Evolutionary conservation across 2,888 invertebrate genomes (phyloP).

Genomic region (Petrolisthes manimaculis): DNA sequence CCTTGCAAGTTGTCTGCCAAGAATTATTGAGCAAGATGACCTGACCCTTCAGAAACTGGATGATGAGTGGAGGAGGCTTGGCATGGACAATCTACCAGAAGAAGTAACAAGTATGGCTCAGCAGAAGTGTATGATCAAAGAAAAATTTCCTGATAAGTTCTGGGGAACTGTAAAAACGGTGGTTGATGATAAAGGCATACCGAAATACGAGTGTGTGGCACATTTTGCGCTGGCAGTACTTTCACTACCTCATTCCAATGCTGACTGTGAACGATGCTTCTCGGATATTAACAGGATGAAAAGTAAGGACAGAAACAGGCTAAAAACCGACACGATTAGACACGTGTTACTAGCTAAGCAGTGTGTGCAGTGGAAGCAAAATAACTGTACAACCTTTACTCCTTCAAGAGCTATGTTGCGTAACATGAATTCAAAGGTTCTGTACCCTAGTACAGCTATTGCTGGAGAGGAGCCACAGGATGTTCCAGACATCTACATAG

Average conservation of each 20-base stretch:
- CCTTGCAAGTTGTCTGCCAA: constrained; percentile 28
- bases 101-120: constrained; percentile 14
- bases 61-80: constrained; percentile 13
- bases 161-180: background rate
- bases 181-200: constrained; percentile 15
- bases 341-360: constrained; percentile 10
- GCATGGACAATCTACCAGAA: constrained; percentile 15
- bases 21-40: background rate
- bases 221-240: constrained; percentile 6
- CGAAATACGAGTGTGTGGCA: constrained; percentile 14
- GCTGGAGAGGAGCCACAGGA: too few relatives aligned
- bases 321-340: constrained; percentile 13
- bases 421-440: constrained; percentile 16
- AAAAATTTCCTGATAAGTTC: constrained; percentile 22
- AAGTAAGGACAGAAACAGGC: too few relatives aligned
- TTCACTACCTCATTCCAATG: constrained; percentile 8
- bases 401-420: too few relatives aligned
- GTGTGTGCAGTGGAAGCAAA: background rate
- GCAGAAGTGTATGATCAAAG: constrained; percentile 6
- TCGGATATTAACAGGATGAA: constrained; percentile 19
- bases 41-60: constrained; percentile 14
- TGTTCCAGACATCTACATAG: constrained; percentile 10
- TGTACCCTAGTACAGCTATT: constrained; percentile 16
- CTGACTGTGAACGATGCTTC: constrained; percentile 12
- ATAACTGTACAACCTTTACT: too few relatives aligned